Conservation (phyloP, 2,797 vertebrate genomes). For the Geotrypetes seraphini region DNA sequence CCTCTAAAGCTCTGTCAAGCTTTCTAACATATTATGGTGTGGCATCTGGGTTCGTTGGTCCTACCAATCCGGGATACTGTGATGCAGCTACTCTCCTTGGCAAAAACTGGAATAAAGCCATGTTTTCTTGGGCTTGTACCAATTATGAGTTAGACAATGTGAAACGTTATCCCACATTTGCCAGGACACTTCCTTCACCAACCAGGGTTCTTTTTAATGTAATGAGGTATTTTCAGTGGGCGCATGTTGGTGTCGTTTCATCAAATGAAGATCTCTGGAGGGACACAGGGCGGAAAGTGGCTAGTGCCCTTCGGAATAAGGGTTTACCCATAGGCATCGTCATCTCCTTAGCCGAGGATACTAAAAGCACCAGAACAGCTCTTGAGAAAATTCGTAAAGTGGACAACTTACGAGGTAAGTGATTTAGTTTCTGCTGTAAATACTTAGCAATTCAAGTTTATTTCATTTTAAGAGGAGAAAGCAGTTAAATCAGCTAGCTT, state of each 20-base stretch:
- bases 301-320: slow-evolving; percentile 55
- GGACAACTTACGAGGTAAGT: slow-evolving; percentile 61
- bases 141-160: slow-evolving; percentile 63
- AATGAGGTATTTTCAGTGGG: slow-evolving; percentile 77
- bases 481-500: no score
- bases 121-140: slow-evolving; percentile 80
- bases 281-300: slow-evolving; percentile 67
- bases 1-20: slow-evolving; percentile 56
- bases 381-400: slow-evolving; percentile 58
- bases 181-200: slow-evolving; percentile 63
- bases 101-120: slow-evolving; percentile 76
- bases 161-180: slow-evolving; percentile 57
- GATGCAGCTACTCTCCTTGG: slow-evolving; percentile 68
- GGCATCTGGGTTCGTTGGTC: slow-evolving; percentile 74
- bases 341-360: slow-evolving; percentile 50
- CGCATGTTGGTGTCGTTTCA: slow-evolving; percentile 72
- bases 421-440: no score
- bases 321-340: slow-evolving; percentile 69
- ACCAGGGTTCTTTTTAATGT: slow-evolving; percentile 60
- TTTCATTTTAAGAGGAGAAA: no score
- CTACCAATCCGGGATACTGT: slow-evolving; percentile 76
- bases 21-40: slow-evolving; percentile 61
- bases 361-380: slow-evolving; percentile 46
- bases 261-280: slow-evolving; percentile 74
- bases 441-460: no score